phyloP scores from a whole-genome alignment of 1,140 invertebrate species.

The Caenorhabditis briggsae region DNA sequence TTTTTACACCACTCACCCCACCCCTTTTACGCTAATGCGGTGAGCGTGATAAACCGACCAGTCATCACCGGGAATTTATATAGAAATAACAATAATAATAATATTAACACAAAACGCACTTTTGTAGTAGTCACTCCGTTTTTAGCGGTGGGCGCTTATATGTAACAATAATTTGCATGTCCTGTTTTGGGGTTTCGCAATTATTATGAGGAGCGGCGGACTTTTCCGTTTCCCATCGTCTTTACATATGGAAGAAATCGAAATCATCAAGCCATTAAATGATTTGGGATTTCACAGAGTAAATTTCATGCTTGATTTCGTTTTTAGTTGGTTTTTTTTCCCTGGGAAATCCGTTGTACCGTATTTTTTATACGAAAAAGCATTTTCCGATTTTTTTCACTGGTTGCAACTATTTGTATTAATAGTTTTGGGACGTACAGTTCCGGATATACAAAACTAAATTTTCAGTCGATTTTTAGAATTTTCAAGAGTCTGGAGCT shows the following conservation, averaged over 20 bases:
- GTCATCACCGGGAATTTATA: slow-evolving; percentile 30
- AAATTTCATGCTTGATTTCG: slow-evolving; percentile 37
- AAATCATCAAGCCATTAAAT: neutral
- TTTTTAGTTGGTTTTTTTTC: neutral
- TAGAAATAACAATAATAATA: slow-evolving; percentile 39
- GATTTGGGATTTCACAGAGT: neutral
- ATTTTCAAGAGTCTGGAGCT: no score
- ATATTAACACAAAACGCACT: slow-evolving; percentile 55
- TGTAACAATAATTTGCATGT: slow-evolving; percentile 54
- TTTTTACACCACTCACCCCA: slow-evolving; percentile 10
- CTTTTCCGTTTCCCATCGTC: slow-evolving; percentile 5
- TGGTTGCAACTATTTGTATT: no score
- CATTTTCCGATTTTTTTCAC: no score
- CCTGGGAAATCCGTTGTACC: neutral
- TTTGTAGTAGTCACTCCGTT: slow-evolving; percentile 52
- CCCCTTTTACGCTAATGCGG: slow-evolving; percentile 34
- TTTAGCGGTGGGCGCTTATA: slow-evolving; percentile 29
- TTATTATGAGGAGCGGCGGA: slow-evolving; percentile 21
- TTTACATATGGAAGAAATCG: slow-evolving; percentile 34
- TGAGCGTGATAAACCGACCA: slow-evolving; percentile 44
- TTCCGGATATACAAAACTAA: no score
- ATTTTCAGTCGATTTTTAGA: no score
- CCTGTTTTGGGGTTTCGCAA: slow-evolving; percentile 52
- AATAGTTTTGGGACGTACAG: no score
- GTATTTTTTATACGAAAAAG: no score